Conservation (phyloP, 2,888 invertebrate genomes). For the Amphipyra tragopoginis region DNA sequence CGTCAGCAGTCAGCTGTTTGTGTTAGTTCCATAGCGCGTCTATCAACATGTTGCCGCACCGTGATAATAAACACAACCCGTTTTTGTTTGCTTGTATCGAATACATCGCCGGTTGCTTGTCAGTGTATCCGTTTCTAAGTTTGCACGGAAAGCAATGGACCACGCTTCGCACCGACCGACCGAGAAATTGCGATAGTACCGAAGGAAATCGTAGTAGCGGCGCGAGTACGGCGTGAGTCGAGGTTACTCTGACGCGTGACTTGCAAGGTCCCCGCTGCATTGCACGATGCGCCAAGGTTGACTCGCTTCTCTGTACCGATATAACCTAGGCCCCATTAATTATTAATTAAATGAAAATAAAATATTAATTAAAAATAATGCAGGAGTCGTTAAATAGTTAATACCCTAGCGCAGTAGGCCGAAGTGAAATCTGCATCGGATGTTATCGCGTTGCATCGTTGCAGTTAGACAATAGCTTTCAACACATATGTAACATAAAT, state of each 20-base stretch:
- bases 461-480: conserved; percentile 76
- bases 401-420: conserved; percentile 62
- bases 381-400: conserved; percentile 34
- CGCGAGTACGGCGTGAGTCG: conserved; percentile 86
- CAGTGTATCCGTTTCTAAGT: conserved; percentile 3
- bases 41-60: conserved; percentile 81
- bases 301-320: conserved; percentile 79
- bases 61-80: conserved; percentile 54
- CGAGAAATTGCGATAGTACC: conserved; percentile 64
- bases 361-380: conserved; percentile 29
- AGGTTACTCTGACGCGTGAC: conserved; percentile 90
- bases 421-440: conserved; percentile 84
- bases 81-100: conserved; percentile 20
- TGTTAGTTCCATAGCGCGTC: conserved; percentile 83
- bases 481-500: conserved; percentile 63
- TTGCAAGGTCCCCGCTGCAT: conserved; percentile 90
- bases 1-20: conserved; percentile 87
- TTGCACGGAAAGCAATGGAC: conserved; percentile 71
- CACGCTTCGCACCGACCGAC: conserved; percentile 48
- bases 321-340: conserved; percentile 72
- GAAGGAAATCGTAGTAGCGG: conserved; percentile 76
- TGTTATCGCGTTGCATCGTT: conserved; percentile 77
- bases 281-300: conserved; percentile 90
- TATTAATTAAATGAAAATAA: conserved; percentile 43
- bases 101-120: conserved; percentile 65